A percentile compares a stretch with the other conserved stretches of the same genome.
Evolutionary conservation across 2,797 vertebrate species (phyloP).

Genomic region (Cossypha polioptera): DNA sequence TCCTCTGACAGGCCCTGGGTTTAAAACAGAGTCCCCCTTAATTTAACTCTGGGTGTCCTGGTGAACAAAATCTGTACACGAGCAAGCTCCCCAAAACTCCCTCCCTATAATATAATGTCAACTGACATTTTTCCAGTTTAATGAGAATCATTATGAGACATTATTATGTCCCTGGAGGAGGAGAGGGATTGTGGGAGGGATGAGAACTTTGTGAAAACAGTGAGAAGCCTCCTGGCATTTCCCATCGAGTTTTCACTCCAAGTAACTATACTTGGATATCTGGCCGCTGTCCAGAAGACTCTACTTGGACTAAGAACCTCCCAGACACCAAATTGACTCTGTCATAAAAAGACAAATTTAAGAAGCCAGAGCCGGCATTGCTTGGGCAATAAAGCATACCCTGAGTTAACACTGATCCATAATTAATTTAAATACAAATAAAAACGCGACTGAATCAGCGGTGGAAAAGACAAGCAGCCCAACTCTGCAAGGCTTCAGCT

Average conservation of each 20-base stretch:
- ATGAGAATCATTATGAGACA: conserved; percentile 26
- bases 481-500: neutral
- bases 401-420: conserved; percentile 25
- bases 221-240: conserved; percentile 20
- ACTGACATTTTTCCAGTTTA: conserved; percentile 24
- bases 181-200: neutral
- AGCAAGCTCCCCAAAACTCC: neutral
- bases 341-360: conserved; percentile 28
- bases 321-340: conserved; percentile 6
- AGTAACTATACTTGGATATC: neutral
- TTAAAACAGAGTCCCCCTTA: neutral
- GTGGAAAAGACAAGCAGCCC: neutral
- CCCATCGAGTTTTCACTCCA: neutral
- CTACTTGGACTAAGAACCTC: neutral
- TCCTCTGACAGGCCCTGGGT: neutral
- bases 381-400: conserved; percentile 29
- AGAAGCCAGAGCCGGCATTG: neutral
- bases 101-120: neutral
- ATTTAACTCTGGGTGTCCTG: neutral
- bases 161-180: neutral
- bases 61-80: accelerated
- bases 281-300: neutral
- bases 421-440: conserved; percentile 48
- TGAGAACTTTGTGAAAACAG: conserved; percentile 12
- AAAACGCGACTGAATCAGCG: neutral